Conservation (phyloP, 2,113 vertebrate species). For the Deroptyus accipitrinus region DNA sequence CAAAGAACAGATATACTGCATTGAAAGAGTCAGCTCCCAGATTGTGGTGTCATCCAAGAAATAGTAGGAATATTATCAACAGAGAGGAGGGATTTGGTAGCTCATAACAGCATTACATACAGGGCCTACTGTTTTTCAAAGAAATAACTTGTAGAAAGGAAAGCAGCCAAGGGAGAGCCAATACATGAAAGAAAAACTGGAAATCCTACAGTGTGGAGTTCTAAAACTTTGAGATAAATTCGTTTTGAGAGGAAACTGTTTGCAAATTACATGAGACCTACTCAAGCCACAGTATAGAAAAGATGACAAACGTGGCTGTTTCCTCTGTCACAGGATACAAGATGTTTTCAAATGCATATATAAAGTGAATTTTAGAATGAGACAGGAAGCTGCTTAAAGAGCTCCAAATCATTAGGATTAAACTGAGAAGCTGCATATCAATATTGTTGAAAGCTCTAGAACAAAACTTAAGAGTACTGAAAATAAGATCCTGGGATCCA, state of each 20-base stretch:
- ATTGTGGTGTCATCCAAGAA: not conserved
- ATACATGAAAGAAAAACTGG: not conserved
- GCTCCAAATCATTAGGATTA: not conserved
- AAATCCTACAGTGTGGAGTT: not conserved
- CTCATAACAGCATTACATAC: not conserved
- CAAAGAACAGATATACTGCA: not conserved
- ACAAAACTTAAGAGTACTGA: not conserved
- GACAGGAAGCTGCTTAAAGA: not conserved
- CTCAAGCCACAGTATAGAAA: not conserved
- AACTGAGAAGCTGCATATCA: not conserved
- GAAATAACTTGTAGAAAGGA: not conserved
- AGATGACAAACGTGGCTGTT: accelerated
- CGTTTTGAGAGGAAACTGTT: not conserved
- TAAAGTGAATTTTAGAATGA: not conserved
- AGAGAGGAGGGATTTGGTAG: not conserved
- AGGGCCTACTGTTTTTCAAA: not conserved
- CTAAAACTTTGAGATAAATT: not conserved
- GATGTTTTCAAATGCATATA: not conserved
- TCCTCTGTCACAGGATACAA: not conserved
- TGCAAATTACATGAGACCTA: not conserved
- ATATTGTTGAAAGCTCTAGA: not conserved
- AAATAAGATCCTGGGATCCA: not conserved
- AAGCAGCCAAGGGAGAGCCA: not conserved
- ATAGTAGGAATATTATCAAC: not conserved
- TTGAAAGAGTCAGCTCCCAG: not conserved